Percentiles rank a stretch among this genome's conserved stretches.
These are phyloP conservation scores for Drosophila diplacantha DNA, from an alignment of 2,888 invertebrate genomes.

Conservation along the genomic window DNA sequence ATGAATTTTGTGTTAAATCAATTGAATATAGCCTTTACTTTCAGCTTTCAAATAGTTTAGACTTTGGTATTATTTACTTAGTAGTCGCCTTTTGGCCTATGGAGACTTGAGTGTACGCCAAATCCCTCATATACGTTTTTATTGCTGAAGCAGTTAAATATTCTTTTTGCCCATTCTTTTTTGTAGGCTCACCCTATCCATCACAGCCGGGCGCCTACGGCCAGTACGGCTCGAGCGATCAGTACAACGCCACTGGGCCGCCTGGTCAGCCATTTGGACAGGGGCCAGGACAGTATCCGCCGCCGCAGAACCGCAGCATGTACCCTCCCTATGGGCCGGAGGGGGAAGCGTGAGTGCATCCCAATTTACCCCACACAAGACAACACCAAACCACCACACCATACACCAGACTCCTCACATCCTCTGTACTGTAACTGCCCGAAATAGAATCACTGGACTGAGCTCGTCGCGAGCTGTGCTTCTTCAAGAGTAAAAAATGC, in stretches of 20 bases:
- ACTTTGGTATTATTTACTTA: neutral
- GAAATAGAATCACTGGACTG: slow-evolving; percentile 28
- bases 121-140: no score
- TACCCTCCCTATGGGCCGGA: slow-evolving; percentile 88
- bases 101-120: neutral
- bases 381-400: slow-evolving; percentile 13
- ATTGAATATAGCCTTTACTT: neutral
- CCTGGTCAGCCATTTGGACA: slow-evolving; percentile 81
- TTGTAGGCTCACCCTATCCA: slow-evolving; percentile 80
- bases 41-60: neutral
- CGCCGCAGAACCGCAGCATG: slow-evolving; percentile 86
- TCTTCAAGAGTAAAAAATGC: neutral
- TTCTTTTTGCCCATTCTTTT: slow-evolving; percentile 29
- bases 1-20: neutral
- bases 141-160: neutral
- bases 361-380: slow-evolving; percentile 34
- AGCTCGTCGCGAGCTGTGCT: slow-evolving; percentile 1
- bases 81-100: neutral
- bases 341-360: slow-evolving; percentile 81
- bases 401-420: slow-evolving; percentile 12
- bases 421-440: slow-evolving; percentile 43
- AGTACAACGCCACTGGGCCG: slow-evolving; percentile 80
- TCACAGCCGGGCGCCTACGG: slow-evolving; percentile 82
- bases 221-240: slow-evolving; percentile 83
- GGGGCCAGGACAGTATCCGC: slow-evolving; percentile 81